These are phyloP conservation scores for Folsomia candida DNA, from an alignment of 2,888 invertebrate genomes.

Conservation along the genomic window DNA sequence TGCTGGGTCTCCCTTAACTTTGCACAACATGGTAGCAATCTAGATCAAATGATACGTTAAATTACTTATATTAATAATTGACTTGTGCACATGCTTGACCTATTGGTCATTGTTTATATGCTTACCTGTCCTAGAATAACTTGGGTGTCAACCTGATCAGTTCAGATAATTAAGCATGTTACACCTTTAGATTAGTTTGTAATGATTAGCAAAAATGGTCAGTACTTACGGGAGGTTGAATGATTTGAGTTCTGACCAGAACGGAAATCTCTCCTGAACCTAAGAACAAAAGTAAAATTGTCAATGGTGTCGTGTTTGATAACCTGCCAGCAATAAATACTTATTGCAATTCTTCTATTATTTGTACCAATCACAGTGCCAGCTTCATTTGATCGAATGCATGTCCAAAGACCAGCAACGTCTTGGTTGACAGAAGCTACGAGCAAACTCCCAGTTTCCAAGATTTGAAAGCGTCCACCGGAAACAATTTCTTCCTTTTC, in stretches of 20 bases:
- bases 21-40: constrained; percentile 90
- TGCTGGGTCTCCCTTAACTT: constrained; percentile 85
- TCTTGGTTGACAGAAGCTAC: constrained; percentile 78
- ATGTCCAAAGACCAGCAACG: constrained; percentile 87
- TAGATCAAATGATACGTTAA: no score
- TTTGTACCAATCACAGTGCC: constrained; percentile 65
- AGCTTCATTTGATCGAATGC: constrained; percentile 83
- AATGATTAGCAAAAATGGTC: no score
- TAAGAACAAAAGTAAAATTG: no score
- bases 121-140: constrained; percentile 89
- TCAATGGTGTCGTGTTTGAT: constrained; percentile 85
- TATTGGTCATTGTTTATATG: no score
- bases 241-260: constrained; percentile 86
- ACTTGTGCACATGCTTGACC: no score
- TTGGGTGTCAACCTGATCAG: constrained; percentile 82
- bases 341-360: constrained; percentile 58
- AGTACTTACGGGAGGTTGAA: constrained; percentile 90
- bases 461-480: constrained; percentile 72
- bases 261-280: constrained; percentile 46
- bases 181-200: no score
- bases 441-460: constrained; percentile 82
- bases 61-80: no score
- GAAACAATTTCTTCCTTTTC: constrained; percentile 55
- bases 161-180: no score
- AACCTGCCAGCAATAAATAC: not conserved